phyloP scores from a whole-genome alignment of 1,140 invertebrate genomes.

The Helicoverpa armigera region DNA sequence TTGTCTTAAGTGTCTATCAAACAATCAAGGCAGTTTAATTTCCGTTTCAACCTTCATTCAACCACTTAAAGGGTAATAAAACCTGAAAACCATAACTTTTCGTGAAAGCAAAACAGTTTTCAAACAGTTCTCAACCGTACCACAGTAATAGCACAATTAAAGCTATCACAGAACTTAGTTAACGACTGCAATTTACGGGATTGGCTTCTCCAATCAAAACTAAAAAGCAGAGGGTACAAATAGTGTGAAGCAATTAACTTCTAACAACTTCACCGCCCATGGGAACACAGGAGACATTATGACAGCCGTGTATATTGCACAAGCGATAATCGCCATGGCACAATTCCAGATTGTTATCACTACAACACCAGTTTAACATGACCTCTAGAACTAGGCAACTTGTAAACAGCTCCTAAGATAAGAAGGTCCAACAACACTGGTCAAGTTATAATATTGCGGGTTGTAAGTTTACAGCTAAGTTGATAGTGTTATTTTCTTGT shows the following conservation, averaged over 20 bases:
- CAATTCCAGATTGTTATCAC: slow-evolving; percentile 58
- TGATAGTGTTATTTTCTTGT: slow-evolving; percentile 35
- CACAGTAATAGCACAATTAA: slow-evolving; percentile 22
- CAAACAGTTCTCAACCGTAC: background rate
- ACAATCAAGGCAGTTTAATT: background rate
- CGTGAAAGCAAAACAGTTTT: background rate
- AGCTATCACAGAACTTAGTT: slow-evolving; percentile 39
- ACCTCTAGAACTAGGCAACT: background rate
- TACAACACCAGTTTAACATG: slow-evolving; percentile 16
- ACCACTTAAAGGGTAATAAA: background rate
- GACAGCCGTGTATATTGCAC: slow-evolving; percentile 65
- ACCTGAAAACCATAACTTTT: slow-evolving; percentile 4
- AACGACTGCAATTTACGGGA: slow-evolving; percentile 31
- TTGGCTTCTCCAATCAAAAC: slow-evolving; percentile 55
- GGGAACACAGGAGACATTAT: slow-evolving; percentile 68
- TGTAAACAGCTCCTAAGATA: background rate
- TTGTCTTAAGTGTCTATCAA: background rate
- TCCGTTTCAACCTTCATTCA: slow-evolving; percentile 4
- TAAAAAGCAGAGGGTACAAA: slow-evolving; percentile 53
- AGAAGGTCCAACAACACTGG: slow-evolving; percentile 3
- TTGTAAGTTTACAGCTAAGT: slow-evolving; percentile 31
- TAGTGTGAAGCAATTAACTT: slow-evolving; percentile 66
- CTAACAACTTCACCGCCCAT: slow-evolving; percentile 68
- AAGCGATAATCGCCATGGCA: slow-evolving; percentile 75
- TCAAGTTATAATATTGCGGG: slow-evolving; percentile 18